Evolutionary conservation across 1,140 invertebrate genomes (phyloP).

Genomic region (Chrysopa pallens): DNA sequence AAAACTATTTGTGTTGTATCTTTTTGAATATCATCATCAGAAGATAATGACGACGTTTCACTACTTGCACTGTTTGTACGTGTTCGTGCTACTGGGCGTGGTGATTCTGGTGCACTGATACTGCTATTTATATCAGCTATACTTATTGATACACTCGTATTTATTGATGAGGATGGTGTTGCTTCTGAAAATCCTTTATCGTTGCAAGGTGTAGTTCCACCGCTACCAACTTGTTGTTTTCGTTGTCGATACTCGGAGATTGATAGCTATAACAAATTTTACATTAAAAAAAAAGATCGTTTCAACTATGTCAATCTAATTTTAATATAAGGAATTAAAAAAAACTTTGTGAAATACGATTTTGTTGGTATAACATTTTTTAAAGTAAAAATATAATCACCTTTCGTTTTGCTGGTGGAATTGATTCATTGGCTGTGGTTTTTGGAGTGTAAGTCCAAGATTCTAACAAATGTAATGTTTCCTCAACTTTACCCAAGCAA

Average conservation of each 20-base stretch:
- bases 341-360: too few species aligned
- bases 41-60: conserved; percentile 27
- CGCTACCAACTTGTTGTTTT: conserved; percentile 28
- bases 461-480: conserved; percentile 18
- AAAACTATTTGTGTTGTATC: conserved; percentile 19
- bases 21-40: conserved; percentile 25
- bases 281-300: too few species aligned
- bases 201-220: conserved; percentile 11
- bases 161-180: conserved; percentile 2
- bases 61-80: conserved; percentile 32
- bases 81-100: conserved; percentile 19
- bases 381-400: too few species aligned
- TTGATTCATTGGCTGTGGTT: background rate
- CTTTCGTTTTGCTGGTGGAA: background rate
- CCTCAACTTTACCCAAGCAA: conserved; percentile 17
- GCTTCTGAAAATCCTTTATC: conserved; percentile 9
- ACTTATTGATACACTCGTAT: background rate
- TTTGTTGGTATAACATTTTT: too few species aligned
- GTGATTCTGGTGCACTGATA: conserved; percentile 16
- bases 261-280: conserved; percentile 33
- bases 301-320: too few species aligned
- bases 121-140: conserved; percentile 13
- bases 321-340: too few species aligned
- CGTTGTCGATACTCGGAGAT: conserved; percentile 52
- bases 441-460: background rate